phyloP scores from a whole-genome alignment of 1,140 invertebrate genomes.

The Lepidurus apus region DNA sequence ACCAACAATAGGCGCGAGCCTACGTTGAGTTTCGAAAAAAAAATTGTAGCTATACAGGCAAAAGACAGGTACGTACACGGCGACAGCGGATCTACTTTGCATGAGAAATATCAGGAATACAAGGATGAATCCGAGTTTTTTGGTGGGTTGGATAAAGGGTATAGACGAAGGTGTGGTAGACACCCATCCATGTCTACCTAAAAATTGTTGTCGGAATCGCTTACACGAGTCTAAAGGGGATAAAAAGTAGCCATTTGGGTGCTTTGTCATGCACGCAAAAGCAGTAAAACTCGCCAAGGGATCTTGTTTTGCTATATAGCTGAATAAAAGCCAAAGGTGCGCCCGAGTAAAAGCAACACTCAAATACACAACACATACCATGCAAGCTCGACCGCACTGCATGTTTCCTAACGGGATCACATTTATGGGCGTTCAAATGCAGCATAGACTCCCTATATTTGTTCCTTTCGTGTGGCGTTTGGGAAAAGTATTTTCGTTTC shows the following conservation, averaged over 20 bases:
- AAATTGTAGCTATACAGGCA: too few relatives aligned
- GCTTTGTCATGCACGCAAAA: constrained; percentile 17
- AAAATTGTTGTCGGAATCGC: not conserved
- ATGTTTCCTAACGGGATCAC: not conserved
- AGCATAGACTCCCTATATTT: too few relatives aligned
- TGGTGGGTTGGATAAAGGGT: not conserved
- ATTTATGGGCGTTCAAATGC: not conserved
- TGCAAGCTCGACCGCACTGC: not conserved
- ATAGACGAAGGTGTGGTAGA: not conserved
- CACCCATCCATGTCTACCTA: not conserved
- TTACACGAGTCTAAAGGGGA: not conserved
- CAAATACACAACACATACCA: not conserved
- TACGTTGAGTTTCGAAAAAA: too few relatives aligned
- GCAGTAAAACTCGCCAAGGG: not conserved
- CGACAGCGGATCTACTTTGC: not conserved
- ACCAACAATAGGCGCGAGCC: too few relatives aligned
- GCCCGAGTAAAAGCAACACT: not conserved
- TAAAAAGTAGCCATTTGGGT: constrained; percentile 1
- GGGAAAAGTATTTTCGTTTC: too few relatives aligned
- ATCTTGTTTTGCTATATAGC: not conserved
- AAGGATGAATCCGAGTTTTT: not conserved
- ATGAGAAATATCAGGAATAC: not conserved
- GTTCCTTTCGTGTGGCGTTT: too few relatives aligned
- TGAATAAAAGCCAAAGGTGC: constrained; percentile 9
- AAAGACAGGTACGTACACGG: too few relatives aligned